Evolutionary conservation across 2,888 invertebrate species (phyloP).

Genomic region (Synergus itoensis): DNA sequence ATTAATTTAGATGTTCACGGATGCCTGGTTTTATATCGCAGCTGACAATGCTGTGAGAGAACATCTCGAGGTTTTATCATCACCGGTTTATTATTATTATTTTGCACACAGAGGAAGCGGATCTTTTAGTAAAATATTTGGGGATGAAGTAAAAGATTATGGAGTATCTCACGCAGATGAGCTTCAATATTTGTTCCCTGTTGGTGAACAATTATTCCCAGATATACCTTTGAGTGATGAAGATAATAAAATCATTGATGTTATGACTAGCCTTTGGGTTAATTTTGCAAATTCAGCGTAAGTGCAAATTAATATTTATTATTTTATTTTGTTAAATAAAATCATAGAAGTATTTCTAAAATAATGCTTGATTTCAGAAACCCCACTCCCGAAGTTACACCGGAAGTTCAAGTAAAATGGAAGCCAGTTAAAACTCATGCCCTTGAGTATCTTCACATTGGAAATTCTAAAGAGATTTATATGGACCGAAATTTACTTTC

Average conservation of each 20-base stretch:
- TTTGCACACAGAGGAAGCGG: constrained; percentile 84
- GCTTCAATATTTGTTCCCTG: constrained; percentile 88
- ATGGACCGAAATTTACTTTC: constrained; percentile 81
- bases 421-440: constrained; percentile 78
- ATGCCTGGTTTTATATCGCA: constrained; percentile 85
- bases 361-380: constrained; percentile 78
- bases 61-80: constrained; percentile 75
- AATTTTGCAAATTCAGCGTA: constrained; percentile 88
- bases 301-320: constrained; percentile 55
- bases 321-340: neutral
- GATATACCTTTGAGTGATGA: constrained; percentile 80
- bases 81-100: constrained; percentile 84
- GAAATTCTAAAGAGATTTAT: constrained; percentile 77
- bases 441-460: constrained; percentile 80
- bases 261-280: constrained; percentile 84
- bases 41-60: constrained; percentile 83
- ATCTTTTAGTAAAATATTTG: constrained; percentile 87
- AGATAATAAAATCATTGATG: constrained; percentile 82
- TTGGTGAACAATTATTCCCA: constrained; percentile 82
- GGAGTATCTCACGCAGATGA: constrained; percentile 93
- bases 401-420: constrained; percentile 80
- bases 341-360: neutral
- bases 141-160: constrained; percentile 82
- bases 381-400: constrained; percentile 81
- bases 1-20: constrained; percentile 83